phyloP scores from a whole-genome alignment of 2,113 vertebrate species.

The Cavia porcellus region DNA sequence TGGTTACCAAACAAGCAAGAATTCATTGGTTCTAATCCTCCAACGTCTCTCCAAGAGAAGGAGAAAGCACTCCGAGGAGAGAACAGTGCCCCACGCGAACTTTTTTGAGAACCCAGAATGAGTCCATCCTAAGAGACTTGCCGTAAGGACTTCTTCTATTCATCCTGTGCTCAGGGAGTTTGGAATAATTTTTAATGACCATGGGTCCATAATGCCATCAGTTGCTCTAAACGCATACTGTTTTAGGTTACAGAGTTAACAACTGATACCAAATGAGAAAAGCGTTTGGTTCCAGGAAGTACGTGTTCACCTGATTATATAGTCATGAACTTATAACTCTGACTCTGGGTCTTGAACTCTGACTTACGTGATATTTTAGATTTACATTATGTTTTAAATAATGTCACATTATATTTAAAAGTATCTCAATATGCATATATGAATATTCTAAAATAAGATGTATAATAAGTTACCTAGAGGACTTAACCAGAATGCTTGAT shows the following conservation, averaged over 20 bases:
- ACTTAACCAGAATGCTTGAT: background rate
- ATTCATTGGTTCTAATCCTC: background rate
- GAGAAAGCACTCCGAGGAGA: background rate
- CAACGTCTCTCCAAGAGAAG: background rate
- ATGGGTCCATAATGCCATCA: background rate
- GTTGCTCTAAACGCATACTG: background rate
- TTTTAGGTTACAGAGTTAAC: background rate
- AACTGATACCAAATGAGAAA: constrained; percentile 9
- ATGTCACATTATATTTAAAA: constrained; percentile 12
- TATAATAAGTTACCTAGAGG: constrained; percentile 22
- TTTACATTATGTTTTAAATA: constrained; percentile 25
- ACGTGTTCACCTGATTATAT: background rate
- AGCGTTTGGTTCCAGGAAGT: constrained; percentile 16
- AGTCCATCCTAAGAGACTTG: background rate
- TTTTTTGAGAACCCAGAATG: background rate
- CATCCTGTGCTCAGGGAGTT: background rate
- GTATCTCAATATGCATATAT: constrained; percentile 18
- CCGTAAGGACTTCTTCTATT: background rate
- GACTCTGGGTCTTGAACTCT: constrained; percentile 11
- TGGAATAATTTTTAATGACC: constrained; percentile 31
- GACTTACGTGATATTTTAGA: constrained; percentile 27
- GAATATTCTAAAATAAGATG: constrained; percentile 43
- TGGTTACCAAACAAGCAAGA: constrained; percentile 32
- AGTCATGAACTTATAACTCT: background rate
- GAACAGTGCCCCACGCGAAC: background rate